A percentile compares a stretch with the other conserved stretches of the same genome.
These are phyloP conservation scores for Leptinotarsa texana DNA, from an alignment of 1,140 invertebrate genomes.

Conservation along the genomic window DNA sequence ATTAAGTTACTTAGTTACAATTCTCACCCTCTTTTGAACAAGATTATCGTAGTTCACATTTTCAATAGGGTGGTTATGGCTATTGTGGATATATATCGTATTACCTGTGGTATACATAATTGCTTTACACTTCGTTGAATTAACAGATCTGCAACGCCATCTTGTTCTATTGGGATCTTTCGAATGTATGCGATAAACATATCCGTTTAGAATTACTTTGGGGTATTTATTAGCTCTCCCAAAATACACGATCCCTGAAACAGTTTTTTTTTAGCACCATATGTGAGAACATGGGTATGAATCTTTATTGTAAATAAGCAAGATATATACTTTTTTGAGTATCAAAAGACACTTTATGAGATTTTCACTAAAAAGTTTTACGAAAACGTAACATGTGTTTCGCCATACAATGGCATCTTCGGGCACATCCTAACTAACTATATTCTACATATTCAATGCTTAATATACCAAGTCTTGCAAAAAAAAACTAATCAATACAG, in stretches of 20 bases:
- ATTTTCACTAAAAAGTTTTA: no score
- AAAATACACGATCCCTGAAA: conserved; percentile 34
- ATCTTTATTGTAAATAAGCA: no score
- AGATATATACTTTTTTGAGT: no score
- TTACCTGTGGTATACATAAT: conserved; percentile 36
- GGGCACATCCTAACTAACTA: no score
- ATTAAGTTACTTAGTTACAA: conserved; percentile 9
- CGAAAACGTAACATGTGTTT: no score
- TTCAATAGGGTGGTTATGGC: conserved; percentile 36
- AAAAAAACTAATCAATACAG: no score
- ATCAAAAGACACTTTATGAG: no score
- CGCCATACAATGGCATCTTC: no score
- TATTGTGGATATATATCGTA: conserved; percentile 31
- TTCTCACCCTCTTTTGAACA: background rate
- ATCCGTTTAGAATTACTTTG: conserved; percentile 36
- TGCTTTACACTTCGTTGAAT: conserved; percentile 35
- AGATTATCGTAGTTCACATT: conserved; percentile 1
- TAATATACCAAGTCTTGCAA: no score
- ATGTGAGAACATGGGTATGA: no score
- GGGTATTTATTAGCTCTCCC: conserved; percentile 39
- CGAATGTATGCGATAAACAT: conserved; percentile 36
- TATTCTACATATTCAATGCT: no score
- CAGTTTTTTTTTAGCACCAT: background rate
- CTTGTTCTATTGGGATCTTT: conserved; percentile 35
- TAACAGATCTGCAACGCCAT: conserved; percentile 38